Evolutionary conservation across 2,888 invertebrate species (phyloP).

Genomic region (Sabellastarte sp.): DNA sequence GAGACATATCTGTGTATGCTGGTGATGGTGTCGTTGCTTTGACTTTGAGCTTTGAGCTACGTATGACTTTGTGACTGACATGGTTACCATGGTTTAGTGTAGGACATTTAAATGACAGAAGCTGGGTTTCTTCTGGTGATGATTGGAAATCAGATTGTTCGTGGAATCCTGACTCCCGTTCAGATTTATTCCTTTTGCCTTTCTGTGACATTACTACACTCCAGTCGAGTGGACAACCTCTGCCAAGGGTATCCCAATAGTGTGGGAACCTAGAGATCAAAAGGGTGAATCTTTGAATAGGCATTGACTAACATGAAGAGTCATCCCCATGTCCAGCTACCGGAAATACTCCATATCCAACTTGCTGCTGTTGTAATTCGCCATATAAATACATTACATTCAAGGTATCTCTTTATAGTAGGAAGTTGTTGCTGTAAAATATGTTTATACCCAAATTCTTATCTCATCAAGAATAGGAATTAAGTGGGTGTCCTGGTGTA

Average conservation of each 20-base stretch:
- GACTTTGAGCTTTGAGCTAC: not conserved
- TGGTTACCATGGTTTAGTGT: slow-evolving; percentile 18
- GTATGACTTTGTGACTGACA: not conserved
- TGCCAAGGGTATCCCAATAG: not conserved
- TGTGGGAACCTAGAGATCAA: not conserved
- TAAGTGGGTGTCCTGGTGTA: too few relatives aligned
- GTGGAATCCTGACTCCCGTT: not conserved
- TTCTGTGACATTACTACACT: not conserved
- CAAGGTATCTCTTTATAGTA: too few relatives aligned
- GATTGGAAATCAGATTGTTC: not conserved
- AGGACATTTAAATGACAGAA: slow-evolving; percentile 14
- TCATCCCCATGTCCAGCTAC: too few relatives aligned
- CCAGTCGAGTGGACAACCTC: not conserved
- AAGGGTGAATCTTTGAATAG: not conserved
- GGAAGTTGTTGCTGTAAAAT: too few relatives aligned
- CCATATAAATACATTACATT: too few relatives aligned
- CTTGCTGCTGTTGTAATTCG: too few relatives aligned
- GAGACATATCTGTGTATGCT: not conserved
- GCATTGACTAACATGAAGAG: not conserved
- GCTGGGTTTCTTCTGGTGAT: slow-evolving; percentile 10
- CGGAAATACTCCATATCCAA: too few relatives aligned
- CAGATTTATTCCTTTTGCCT: not conserved
- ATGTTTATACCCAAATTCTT: too few relatives aligned
- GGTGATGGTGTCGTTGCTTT: not conserved
- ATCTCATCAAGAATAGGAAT: too few relatives aligned